A percentile compares a stretch with the other conserved stretches of the same genome.
Conservation (phyloP, 2,888 invertebrate species). For the Pandemis heparana region DNA sequence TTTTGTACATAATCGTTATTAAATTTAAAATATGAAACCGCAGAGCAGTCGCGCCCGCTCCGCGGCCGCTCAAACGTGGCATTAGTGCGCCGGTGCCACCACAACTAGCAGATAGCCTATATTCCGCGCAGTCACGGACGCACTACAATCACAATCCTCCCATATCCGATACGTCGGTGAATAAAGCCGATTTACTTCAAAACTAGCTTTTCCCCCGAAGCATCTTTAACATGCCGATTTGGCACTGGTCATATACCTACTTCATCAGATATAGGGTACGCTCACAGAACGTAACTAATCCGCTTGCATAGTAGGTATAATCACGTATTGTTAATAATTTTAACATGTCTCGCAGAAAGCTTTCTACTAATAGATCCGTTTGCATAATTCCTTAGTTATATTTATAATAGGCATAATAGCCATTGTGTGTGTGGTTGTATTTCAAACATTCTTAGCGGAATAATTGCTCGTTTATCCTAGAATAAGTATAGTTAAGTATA, state of each 20-base stretch:
- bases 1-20: background rate
- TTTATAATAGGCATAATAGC: slow-evolving; percentile 1
- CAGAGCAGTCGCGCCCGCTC: slow-evolving; percentile 13
- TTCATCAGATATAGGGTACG: slow-evolving; percentile 9
- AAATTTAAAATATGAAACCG: background rate
- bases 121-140: slow-evolving; percentile 60
- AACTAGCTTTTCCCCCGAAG: slow-evolving; percentile 33
- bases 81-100: slow-evolving; percentile 70
- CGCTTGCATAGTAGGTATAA: background rate
- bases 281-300: background rate
- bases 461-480: slow-evolving; percentile 24
- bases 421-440: background rate
- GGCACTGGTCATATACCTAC: slow-evolving; percentile 13
- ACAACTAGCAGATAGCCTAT: slow-evolving; percentile 59
- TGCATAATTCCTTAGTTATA: background rate
- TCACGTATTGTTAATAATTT: slow-evolving; percentile 5
- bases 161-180: slow-evolving; percentile 62
- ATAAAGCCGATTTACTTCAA: slow-evolving; percentile 49
- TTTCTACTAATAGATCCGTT: slow-evolving; percentile 6
- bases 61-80: background rate
- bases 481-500: slow-evolving; percentile 13
- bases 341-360: background rate
- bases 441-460: slow-evolving; percentile 18
- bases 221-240: slow-evolving; percentile 35
- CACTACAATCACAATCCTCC: slow-evolving; percentile 61